A percentile compares a stretch with the other conserved stretches of the same genome.
Evolutionary conservation across 1,140 invertebrate species (phyloP).

Genomic region (Philaenus spumarius): DNA sequence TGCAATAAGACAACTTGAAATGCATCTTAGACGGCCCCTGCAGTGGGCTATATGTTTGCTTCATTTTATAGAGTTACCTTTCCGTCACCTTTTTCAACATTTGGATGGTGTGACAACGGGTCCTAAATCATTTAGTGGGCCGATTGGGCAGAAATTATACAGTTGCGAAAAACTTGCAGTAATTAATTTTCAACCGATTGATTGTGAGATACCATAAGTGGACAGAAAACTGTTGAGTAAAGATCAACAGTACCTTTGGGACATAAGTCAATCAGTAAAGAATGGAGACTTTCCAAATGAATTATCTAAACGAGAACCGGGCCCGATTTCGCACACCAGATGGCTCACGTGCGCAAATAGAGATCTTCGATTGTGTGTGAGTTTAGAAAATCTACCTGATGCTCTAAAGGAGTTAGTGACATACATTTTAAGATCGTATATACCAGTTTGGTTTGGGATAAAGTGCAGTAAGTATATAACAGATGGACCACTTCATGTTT

Average conservation of each 20-base stretch:
- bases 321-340: too few species aligned
- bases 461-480: slow-evolving; percentile 33
- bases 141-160: slow-evolving; percentile 27
- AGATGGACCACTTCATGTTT: slow-evolving; percentile 27
- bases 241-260: too few species aligned
- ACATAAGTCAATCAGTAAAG: too few species aligned
- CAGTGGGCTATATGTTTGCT: slow-evolving; percentile 33
- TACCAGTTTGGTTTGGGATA: slow-evolving; percentile 36
- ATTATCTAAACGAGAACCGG: slow-evolving; percentile 29
- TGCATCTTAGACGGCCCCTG: slow-evolving; percentile 22
- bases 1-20: slow-evolving; percentile 28
- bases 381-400: slow-evolving; percentile 24
- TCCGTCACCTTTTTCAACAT: slow-evolving; percentile 31
- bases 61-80: slow-evolving; percentile 31
- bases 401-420: too few species aligned
- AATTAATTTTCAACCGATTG: slow-evolving; percentile 22
- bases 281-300: slow-evolving; percentile 28
- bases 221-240: too few species aligned
- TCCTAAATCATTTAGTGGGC: slow-evolving; percentile 27
- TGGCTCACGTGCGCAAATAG: too few species aligned
- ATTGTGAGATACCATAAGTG: slow-evolving; percentile 22
- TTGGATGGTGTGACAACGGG: too few species aligned
- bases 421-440: too few species aligned
- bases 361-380: slow-evolving; percentile 32
- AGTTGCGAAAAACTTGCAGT: slow-evolving; percentile 25